Conservation (phyloP, 1,140 invertebrate species). For the Lasioglossum baleicum region DNA sequence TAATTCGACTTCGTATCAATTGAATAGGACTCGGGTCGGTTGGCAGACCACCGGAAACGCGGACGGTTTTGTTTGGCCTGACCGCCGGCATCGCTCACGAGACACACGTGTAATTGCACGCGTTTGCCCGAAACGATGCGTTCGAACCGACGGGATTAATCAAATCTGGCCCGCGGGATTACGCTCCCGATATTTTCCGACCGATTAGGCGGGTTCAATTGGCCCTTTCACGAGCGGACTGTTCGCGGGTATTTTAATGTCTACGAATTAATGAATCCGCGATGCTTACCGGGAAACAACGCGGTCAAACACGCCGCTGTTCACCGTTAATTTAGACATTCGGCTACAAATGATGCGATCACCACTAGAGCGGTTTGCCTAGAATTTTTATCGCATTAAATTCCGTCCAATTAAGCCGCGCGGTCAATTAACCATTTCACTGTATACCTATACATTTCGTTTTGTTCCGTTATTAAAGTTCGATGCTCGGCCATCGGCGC, state of each 20-base stretch:
- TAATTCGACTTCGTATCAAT: conserved; percentile 41
- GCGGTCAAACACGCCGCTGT: not conserved
- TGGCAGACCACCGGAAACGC: conserved; percentile 6
- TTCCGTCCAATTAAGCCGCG: too few relatives aligned
- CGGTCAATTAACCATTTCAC: too few relatives aligned
- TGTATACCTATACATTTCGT: too few relatives aligned
- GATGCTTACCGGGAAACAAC: not conserved
- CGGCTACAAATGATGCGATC: not conserved
- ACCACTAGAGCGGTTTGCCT: too few relatives aligned
- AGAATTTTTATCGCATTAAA: too few relatives aligned
- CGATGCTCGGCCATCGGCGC: too few relatives aligned
- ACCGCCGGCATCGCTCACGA: conserved; percentile 20
- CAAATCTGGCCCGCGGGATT: conserved; percentile 20
- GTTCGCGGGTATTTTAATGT: not conserved
- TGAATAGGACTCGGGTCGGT: conserved; percentile 15
- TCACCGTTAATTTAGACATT: not conserved
- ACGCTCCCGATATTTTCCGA: conserved; percentile 31
- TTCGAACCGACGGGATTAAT: conserved; percentile 36
- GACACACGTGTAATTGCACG: conserved; percentile 34
- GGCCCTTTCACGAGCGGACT: not conserved
- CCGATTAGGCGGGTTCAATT: conserved; percentile 33
- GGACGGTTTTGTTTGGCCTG: conserved; percentile 27
- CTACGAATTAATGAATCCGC: not conserved
- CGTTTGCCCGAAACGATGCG: conserved; percentile 17
- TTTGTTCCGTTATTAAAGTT: too few relatives aligned